Conservation (phyloP, 2,888 invertebrate genomes). For the Heliconius cydno region DNA sequence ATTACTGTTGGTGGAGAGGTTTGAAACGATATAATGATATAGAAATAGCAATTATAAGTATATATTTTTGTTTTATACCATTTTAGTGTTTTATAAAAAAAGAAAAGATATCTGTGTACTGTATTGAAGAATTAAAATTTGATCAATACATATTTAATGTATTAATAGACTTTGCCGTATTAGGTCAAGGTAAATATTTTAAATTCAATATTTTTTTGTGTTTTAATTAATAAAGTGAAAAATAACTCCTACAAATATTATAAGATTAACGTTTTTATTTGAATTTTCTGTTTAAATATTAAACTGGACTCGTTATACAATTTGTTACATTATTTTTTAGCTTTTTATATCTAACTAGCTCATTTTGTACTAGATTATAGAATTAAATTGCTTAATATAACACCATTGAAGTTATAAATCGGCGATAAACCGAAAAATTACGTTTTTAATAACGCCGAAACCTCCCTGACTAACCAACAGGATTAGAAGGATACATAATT, state of each 20-base stretch:
- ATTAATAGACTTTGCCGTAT: neutral
- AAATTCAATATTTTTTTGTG: too few species aligned
- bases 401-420: constrained; percentile 21
- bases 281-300: neutral
- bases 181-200: neutral
- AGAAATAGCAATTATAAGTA: constrained; percentile 11
- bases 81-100: neutral
- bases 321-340: neutral
- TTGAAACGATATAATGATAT: constrained; percentile 13
- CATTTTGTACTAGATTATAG: constrained; percentile 25
- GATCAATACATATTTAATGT: too few species aligned
- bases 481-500: neutral
- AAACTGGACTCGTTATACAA: neutral
- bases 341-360: constrained; percentile 1
- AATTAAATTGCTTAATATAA: constrained; percentile 26
- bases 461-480: neutral
- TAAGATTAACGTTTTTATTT: neutral
- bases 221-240: too few species aligned
- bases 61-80: neutral
- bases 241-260: neutral
- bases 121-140: neutral
- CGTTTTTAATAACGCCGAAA: constrained; percentile 28
- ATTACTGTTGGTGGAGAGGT: constrained; percentile 9
- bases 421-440: constrained; percentile 30
- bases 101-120: neutral